phyloP scores from a whole-genome alignment of 2,797 vertebrate genomes.

The Danio albolineatus region DNA sequence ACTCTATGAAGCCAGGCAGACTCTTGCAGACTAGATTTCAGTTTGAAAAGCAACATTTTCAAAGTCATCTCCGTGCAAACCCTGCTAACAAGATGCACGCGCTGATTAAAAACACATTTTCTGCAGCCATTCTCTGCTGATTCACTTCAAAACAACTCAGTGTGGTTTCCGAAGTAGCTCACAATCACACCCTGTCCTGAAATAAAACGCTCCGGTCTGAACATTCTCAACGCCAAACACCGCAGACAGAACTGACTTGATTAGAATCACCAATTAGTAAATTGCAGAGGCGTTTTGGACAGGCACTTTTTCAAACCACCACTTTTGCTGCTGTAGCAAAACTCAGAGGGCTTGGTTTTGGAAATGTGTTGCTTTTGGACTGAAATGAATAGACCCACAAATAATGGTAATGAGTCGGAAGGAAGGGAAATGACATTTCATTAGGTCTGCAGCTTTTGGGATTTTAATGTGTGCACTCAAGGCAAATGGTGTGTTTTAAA shows the following conservation, averaged over 20 bases:
- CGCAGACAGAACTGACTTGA: slow-evolving; percentile 26
- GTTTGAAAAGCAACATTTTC: not conserved
- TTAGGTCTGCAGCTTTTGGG: slow-evolving; percentile 22
- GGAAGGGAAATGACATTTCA: slow-evolving; percentile 25
- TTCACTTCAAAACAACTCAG: not conserved
- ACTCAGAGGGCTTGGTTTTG: not conserved
- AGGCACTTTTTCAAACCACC: slow-evolving; percentile 38
- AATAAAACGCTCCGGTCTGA: not conserved
- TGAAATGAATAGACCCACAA: slow-evolving; percentile 25
- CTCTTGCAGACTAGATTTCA: not conserved
- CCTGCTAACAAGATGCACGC: not conserved
- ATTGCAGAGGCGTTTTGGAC: slow-evolving; percentile 24
- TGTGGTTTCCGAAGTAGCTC: not conserved
- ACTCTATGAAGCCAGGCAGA: not conserved
- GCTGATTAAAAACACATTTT: not conserved
- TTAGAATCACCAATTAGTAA: slow-evolving; percentile 44
- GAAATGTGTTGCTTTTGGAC: slow-evolving; percentile 12
- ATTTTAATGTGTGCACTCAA: slow-evolving; percentile 3
- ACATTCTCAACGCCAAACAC: slow-evolving; percentile 7
- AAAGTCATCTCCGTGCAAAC: not conserved
- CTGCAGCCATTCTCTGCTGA: not conserved
- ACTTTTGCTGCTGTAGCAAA: slow-evolving; percentile 35
- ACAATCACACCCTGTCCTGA: not conserved
- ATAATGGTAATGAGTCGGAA: slow-evolving; percentile 15
- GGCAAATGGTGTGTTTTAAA: not conserved